Evolutionary conservation across 2,113 vertebrate species (phyloP), one percentile per base, ranked within the genome.

Genomic region (Paratilapia polleni): DNA sequence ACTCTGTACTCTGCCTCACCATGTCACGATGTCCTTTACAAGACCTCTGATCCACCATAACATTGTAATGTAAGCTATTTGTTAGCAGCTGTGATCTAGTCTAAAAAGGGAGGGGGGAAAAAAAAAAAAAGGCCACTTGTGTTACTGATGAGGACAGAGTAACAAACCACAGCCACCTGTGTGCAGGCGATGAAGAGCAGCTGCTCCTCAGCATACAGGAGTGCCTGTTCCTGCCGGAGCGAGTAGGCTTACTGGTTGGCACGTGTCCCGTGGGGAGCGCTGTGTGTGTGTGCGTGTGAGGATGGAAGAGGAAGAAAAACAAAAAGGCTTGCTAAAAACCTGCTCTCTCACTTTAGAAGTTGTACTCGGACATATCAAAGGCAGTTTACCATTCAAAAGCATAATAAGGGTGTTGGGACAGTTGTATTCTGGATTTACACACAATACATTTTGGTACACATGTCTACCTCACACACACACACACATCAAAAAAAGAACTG

Each of bases 171-270:
- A 81, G 89, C 88, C 92, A 95, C 92, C 90, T 94, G 94, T 89
- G 89, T 89, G 91, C 66, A 56, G 83, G 85, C 84, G 34, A 88
- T 78, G 81, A 68, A 58, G 83, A 93, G 91, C 94, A 95, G 93
- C 91, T 95, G 93, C 86, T 92, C 84, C 73, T 91, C 74, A 78
- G 83, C 89, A 94, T 92, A 95, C 88, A 92, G 91, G 79, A 94
- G 93, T n/a, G 88, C 80, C 86, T 94, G 92, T 93, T 94, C 86
- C 90, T 89, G 89, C 81, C 73, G 41, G 52, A 84, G 84, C 10
- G 85, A 85, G 83, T 54, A 63, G 77, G 62, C 77, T 91, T 77
- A 86, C 77, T 83, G 87, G 79, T 73, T 90, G 94, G 92, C 92
- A 94, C 89, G 90, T 95, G 92, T 89, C 83, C 79, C 14, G 77